Evolutionary conservation across 2,797 vertebrate species (phyloP).

Genomic region (Spatula clypeata): DNA sequence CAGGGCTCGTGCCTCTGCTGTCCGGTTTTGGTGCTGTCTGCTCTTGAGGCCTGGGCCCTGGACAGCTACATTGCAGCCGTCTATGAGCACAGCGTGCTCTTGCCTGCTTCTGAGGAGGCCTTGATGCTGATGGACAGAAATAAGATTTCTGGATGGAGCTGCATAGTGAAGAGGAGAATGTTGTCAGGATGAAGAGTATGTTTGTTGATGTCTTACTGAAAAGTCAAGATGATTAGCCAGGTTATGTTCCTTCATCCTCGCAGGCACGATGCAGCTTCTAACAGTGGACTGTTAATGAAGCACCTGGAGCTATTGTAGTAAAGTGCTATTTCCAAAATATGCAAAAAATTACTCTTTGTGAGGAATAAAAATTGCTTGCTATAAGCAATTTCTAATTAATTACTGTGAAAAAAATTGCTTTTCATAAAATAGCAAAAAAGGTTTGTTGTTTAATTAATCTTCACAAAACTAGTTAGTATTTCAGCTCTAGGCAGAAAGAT

Average conservation of each 20-base stretch:
- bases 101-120: neutral
- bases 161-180: neutral
- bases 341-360: neutral
- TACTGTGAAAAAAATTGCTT: neutral
- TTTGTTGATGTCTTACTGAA: neutral
- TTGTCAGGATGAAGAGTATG: neutral
- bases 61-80: conserved; percentile 30
- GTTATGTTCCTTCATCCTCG: neutral
- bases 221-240: neutral
- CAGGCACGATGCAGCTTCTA: neutral
- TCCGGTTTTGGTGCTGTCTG: neutral
- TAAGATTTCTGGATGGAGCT: neutral
- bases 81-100: conserved; percentile 34
- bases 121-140: conserved; percentile 10
- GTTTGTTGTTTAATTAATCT: neutral
- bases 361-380: neutral
- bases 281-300: neutral
- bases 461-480: neutral
- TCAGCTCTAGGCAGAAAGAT: neutral
- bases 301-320: neutral
- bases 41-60: neutral
- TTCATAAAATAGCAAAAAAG: neutral
- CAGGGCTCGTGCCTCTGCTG: neutral
- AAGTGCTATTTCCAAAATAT: neutral
- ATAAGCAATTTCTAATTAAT: neutral